phyloP scores from a whole-genome alignment of 1,140 invertebrate species.

The Scaptodrosophila lebanonensis region DNA sequence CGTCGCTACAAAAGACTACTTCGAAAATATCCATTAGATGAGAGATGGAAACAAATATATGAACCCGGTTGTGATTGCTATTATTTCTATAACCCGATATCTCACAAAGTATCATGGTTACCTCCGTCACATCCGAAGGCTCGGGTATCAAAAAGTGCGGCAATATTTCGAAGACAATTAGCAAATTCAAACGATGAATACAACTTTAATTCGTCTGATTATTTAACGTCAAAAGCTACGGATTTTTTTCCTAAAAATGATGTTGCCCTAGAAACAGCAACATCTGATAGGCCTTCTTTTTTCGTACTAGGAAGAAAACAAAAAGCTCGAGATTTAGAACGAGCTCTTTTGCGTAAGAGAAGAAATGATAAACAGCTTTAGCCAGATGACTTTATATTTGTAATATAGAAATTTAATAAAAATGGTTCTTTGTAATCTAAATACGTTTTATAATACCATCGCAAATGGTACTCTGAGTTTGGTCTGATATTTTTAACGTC shows the following conservation, averaged over 20 bases:
- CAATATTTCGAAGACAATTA: slow-evolving; percentile 85
- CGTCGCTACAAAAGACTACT: slow-evolving; percentile 86
- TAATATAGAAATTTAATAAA: too few species aligned
- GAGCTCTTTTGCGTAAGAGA: slow-evolving; percentile 41
- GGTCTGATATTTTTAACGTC: too few species aligned
- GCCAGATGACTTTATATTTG: too few species aligned
- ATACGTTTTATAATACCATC: too few species aligned
- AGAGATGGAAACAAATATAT: slow-evolving; percentile 95
- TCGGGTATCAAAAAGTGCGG: slow-evolving; percentile 87
- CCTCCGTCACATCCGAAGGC: slow-evolving; percentile 95
- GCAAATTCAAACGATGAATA: slow-evolving; percentile 58
- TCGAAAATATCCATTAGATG: slow-evolving; percentile 93
- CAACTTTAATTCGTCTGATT: slow-evolving; percentile 36
- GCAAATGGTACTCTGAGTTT: too few species aligned
- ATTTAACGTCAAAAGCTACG: slow-evolving; percentile 7
- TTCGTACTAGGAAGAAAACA: slow-evolving; percentile 35
- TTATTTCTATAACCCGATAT: slow-evolving; percentile 52
- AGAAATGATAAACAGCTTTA: too few species aligned
- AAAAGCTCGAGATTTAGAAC: slow-evolving; percentile 47
- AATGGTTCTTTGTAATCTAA: too few species aligned
- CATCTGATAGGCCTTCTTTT: background rate
- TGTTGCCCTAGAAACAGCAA: slow-evolving; percentile 29
- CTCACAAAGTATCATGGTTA: slow-evolving; percentile 89
- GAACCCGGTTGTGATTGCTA: slow-evolving; percentile 86
- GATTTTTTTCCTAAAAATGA: slow-evolving; percentile 4